Base-by-base conservation (phyloP, 2,888 invertebrate genomes). In the Tetramorium bicarinatum region DNA sequence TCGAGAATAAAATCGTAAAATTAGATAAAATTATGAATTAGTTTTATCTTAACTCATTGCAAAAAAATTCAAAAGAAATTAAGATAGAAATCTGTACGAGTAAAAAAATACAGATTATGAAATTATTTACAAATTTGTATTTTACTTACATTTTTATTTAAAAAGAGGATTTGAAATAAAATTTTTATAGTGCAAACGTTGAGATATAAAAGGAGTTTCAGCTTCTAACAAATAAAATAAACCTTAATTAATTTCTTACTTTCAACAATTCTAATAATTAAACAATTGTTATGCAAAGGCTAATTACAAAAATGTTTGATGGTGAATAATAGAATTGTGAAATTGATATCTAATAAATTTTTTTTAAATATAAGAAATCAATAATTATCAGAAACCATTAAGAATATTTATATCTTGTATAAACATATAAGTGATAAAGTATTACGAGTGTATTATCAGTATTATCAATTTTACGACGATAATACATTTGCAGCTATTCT, bases 1-100 rank as follows among this genome's bases (percentile, higher is more conserved):
- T 69, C 38, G 21, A 79, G 71, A 83, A 84, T 83, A 61, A 81
- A 82, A 82, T 56, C 69, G 38, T 83, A 62, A 81, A 76, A 83
- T 85, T 82, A 54, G 13, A 69, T 54, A 54, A 86, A 76, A 54
- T 82, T 18, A 29, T 54, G 29, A 56, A 13, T 69, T 72, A 18
- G 64, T 29, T 21, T 44, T 25, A 34, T 44, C n/a, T 47, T 13
- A 21, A 29, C 64, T 44, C 7, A 54, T 13, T 6, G n/a, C 13
- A 21, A 34, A 34, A 34, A 34, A 34, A 34, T 34, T 34, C 4
- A 34, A 3, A 4, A 34, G 29, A 34, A 4, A 34, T 0, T 34
- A 34, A 34, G 29, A 34, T 34, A 34, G 29, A 34, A 34, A 34
- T 34, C 4, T 34, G 4, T 34, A 34, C 29, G 4, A 34, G 29